Evolutionary conservation across 2,888 invertebrate species (phyloP), one percentile per base, ranked within the genome.

Genomic region (Merodon equestris): DNA sequence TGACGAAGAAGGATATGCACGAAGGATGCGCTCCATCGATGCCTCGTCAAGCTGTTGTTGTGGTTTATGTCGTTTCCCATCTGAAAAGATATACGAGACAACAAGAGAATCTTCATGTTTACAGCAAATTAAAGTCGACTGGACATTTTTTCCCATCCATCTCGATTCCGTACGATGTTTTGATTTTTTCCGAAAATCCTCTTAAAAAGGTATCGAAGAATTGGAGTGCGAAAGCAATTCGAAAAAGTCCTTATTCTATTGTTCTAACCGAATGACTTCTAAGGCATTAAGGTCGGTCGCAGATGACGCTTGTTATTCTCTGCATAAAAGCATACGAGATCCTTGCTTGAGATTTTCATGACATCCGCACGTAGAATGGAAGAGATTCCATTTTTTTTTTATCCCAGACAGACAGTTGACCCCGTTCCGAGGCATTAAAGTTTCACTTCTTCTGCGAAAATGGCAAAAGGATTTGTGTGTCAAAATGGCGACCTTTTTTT

Each of bases 231-330:
- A 73, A 64, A 64, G 61, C 74, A 53, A 73, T 79, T 63, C 66
- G 68, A 63, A 58, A 68, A 68, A 63, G 77, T 68, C 70, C 74
- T 60, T 70, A 79, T 79, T 68, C 64, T 54, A 58, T 74, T 79
- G 58, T 70, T 74, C 74, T 40, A 54, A 68, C 50, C 58, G 74
- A 79, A 60, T 74, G 68, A 73, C 68, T 79, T 74, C 58, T 34
- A 58, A 57, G 51, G 72, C 27, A 67, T 67, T 77, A 67, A 50
- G 66, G 50, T 48, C 45, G n/a, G n/a, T 34, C 15, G n/a, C 38
- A 38, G 47, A 44, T 42, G 51, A 19, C 57, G 44, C 45, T 18
- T 51, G 34, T 19, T 40, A 44, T 38, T 15, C 38, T 58, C 45
- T 48, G 3, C 40, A 10, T 40, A 40, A 10, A 40, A 40, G 40